Evolutionary conservation across 64 coral and sea anemone genomes (phyloP), one percentile per base, ranked within the genome.

Genomic region (Dendrophyllia cribrosa): DNA sequence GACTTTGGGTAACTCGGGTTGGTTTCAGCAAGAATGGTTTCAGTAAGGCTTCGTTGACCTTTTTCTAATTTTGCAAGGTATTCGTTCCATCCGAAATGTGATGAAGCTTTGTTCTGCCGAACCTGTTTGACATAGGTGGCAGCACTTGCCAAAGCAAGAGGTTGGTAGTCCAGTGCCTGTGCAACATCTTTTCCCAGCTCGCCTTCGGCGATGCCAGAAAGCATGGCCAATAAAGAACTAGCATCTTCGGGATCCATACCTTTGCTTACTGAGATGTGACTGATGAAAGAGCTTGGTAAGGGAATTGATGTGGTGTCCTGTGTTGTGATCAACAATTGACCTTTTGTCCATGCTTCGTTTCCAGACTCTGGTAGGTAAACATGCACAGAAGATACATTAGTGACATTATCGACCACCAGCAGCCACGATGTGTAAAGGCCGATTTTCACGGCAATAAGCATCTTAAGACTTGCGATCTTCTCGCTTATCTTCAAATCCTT

Each of bases 381-480:
- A 51, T 51, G 73, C 61, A 83, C 75, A 9, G 75, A 52, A 6
- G 71, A 72, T 3, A 93, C 4, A 23, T 93, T 86, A 10, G 7
- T 88, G 7, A 89, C 92, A 60, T 93, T 93, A 16, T 93, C 92
- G 13, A 83, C n/a, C 69, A 93, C 88, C n/a, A 93, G 51, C 44
- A 93, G 46, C 75, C 88, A 90, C 16, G 46, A 21, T 5, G 60
- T 70, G 79, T 76, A 90, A 10, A 49, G 22, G 56, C n/a, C 43
- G 21, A 81, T n/a, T 81, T 82, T 79, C 20, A 34, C 26, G 17
- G 63, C 23, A 46, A 80, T 49, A 64, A 90, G 65, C 24, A 19
- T 34, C 63, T 51, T 69, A 9, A 90, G 59, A 16, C 66, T 51
- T 2, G 7, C 26, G 20, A 90, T 63, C 15, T 58, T 69, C 25